These are phyloP conservation scores for Nemoura dubitans DNA, from an alignment of 2,888 invertebrate genomes.

Conservation along the genomic window DNA sequence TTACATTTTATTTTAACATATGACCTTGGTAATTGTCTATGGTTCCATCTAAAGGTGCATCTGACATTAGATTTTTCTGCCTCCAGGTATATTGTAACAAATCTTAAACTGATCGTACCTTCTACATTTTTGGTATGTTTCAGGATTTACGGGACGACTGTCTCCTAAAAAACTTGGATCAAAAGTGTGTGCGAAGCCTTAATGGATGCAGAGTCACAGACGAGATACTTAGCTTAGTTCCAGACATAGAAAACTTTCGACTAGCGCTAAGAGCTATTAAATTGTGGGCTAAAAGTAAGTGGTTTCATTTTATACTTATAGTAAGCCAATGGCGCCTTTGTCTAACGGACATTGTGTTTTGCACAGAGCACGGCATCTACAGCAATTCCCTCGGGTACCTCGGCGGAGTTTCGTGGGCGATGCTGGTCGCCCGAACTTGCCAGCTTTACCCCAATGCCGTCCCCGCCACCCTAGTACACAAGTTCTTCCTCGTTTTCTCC, in stretches of 20 bases:
- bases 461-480: constrained; percentile 93
- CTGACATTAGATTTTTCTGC: too few species aligned
- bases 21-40: too few species aligned
- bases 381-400: constrained; percentile 98
- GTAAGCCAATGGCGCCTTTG: not conserved
- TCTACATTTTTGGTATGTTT: not conserved
- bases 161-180: constrained; percentile 93
- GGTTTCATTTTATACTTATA: not conserved
- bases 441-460: constrained; percentile 98
- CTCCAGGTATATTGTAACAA: too few species aligned
- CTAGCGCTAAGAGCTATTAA: constrained; percentile 94
- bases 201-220: constrained; percentile 99
- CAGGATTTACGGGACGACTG: constrained; percentile 90
- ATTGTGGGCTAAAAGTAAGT: constrained; percentile 96
- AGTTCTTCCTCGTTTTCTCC: constrained; percentile 98
- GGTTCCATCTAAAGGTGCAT: too few species aligned
- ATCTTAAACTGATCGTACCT: constrained; percentile 16
- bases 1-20: constrained; percentile 41
- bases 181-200: constrained; percentile 94
- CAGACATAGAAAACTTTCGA: constrained; percentile 93
- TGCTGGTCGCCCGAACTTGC: constrained; percentile 97
- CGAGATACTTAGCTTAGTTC: constrained; percentile 95
- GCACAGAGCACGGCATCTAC: constrained; percentile 91
- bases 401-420: constrained; percentile 99
- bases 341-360: not conserved